Evolutionary conservation across 2,888 invertebrate species (phyloP), one percentile per base, ranked within the genome.

Genomic region (Spialia ferax): DNA sequence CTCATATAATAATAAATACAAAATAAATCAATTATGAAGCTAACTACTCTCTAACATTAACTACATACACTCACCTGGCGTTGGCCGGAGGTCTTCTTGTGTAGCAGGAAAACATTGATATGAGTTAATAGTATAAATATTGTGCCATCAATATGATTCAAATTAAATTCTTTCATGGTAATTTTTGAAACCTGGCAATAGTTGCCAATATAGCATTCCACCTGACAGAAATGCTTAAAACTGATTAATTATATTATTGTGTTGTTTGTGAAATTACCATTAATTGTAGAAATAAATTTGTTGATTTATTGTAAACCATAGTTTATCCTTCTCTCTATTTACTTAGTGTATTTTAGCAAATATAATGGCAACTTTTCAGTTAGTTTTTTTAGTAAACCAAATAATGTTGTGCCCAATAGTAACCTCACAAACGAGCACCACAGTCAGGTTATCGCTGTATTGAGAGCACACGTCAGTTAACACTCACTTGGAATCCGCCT

Each of bases 141-240:
- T 89, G 89, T 91, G 89, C 91, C 70, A 85, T 89, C 88, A 90
- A 89, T 84, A 76, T 80, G 73, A 77, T 71, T 73, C 2, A 23
- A 23, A 23, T 6, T 13, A 23, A 45, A 66, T 56, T 50, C 55
- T 38, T 35, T 15, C 23, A n/a, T 23, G 10, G 5, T 73, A 61
- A 82, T 83, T 82, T 84, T 83, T 76, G 75, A 77, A 75, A 73
- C 73, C n/a, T n/a, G n/a, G n/a, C 75, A 22, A 71, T 71, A 77
- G n/a, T 67, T 77, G 82, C 81, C 83, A 87, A 86, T 84, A 62
- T 22, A 26, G 68, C 13, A 63, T 71, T 71, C 71, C 5, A 65
- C 81, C 85, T 84, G 86, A 85, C 85, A 80, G 79, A 76, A 80
- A 75, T 38, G 70, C 22, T 50, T 22, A n/a, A n/a, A n/a, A n/a